Evolutionary conservation across 2,797 vertebrate species (phyloP).

Genomic region (Steatocranus sp.): DNA sequence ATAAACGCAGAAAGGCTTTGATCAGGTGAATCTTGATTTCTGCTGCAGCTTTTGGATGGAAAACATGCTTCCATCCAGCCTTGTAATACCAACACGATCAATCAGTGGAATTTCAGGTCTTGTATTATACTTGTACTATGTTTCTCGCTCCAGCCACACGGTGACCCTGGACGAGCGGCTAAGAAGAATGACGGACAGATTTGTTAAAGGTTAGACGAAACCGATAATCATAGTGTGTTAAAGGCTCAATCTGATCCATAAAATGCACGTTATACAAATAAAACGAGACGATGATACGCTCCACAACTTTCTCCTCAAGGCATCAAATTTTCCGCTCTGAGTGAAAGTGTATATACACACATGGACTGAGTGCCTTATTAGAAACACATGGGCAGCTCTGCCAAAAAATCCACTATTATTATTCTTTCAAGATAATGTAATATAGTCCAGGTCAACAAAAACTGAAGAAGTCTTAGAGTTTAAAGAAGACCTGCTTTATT

Average conservation of each 20-base stretch:
- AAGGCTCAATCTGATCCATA: neutral
- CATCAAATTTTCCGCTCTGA: neutral
- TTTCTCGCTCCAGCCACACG: neutral
- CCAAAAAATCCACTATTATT: neutral
- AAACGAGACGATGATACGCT: neutral
- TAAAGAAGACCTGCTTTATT: neutral
- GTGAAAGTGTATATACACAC: neutral
- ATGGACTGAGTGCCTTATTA: neutral
- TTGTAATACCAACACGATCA: neutral
- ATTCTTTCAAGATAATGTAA: neutral
- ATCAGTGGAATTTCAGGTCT: neutral
- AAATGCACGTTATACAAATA: fast-evolving
- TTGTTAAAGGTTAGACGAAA: neutral
- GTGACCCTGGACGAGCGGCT: neutral
- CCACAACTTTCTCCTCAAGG: neutral
- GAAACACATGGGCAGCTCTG: neutral
- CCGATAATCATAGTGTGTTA: fast-evolving
- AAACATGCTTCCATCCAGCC: neutral
- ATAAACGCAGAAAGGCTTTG: neutral
- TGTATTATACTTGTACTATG: neutral
- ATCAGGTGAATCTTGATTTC: fast-evolving
- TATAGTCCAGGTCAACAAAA: neutral
- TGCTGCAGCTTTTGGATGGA: neutral
- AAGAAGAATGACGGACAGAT: neutral
- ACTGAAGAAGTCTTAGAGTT: neutral